phyloP scores from a whole-genome alignment of 2,888 invertebrate species.

The Eristalinus sepulchralis region DNA sequence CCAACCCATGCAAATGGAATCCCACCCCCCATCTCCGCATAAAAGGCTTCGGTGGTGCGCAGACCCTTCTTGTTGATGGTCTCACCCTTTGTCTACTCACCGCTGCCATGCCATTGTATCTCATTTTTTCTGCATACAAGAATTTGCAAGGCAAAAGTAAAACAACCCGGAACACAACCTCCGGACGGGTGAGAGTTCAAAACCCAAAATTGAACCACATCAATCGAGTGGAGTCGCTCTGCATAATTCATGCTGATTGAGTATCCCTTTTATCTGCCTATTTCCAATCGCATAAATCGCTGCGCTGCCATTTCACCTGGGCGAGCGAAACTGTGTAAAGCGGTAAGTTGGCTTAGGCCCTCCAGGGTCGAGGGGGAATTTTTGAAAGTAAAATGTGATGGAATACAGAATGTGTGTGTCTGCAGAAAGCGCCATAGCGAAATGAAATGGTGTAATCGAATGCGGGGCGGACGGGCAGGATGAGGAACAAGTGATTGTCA shows the following conservation, averaged over 20 bases:
- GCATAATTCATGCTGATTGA: constrained; percentile 72
- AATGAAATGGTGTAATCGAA: constrained; percentile 21
- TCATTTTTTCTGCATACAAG: constrained; percentile 28
- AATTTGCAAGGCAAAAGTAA: constrained; percentile 27
- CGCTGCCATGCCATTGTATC: constrained; percentile 28
- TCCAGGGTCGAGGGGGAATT: not conserved
- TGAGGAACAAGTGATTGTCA: constrained; percentile 34
- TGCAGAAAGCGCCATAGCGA: not conserved
- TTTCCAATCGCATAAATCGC: constrained; percentile 70
- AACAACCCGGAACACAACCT: not conserved
- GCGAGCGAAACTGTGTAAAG: constrained; percentile 49
- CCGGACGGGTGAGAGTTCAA: constrained; percentile 55
- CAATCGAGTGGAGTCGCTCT: constrained; percentile 61
- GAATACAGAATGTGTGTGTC: constrained; percentile 4
- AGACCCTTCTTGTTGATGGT: constrained; percentile 47
- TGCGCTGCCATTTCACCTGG: constrained; percentile 62
- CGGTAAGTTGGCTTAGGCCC: not conserved
- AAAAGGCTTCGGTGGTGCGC: constrained; percentile 19
- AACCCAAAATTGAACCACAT: constrained; percentile 68
- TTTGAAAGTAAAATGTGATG: constrained; percentile 46
- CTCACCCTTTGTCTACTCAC: constrained; percentile 36
- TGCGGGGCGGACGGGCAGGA: not conserved
- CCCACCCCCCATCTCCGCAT: constrained; percentile 26
- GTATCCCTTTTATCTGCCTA: constrained; percentile 71
- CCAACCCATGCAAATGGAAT: constrained; percentile 49